Evolutionary conservation across 2,113 vertebrate species (phyloP).

Genomic region (Ceuthmochares aereus): DNA sequence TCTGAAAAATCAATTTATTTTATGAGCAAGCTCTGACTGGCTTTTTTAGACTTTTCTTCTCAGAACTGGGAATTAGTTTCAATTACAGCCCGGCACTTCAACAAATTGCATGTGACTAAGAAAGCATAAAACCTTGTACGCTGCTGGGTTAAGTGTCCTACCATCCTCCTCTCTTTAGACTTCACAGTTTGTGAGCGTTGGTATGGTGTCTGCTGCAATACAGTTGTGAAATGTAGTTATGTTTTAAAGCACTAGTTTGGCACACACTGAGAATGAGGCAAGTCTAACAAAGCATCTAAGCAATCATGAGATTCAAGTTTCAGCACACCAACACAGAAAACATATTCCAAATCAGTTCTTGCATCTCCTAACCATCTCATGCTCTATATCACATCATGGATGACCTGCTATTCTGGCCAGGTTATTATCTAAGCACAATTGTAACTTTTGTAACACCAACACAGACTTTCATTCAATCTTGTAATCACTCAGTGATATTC

Average conservation of each 20-base stretch:
- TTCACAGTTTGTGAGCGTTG: not conserved
- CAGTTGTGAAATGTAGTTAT: not conserved
- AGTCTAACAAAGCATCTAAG: not conserved
- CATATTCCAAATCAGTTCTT: not conserved
- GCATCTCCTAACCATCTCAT: not conserved
- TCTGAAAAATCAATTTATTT: not conserved
- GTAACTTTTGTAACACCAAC: not conserved
- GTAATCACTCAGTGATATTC: not conserved
- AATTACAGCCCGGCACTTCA: constrained; percentile 6
- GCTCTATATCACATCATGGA: too few relatives aligned
- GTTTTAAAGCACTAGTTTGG: not conserved
- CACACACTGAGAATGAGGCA: not conserved
- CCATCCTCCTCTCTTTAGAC: not conserved
- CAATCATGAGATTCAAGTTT: not conserved
- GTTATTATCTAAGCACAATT: not conserved
- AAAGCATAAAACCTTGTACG: not conserved
- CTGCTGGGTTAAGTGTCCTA: not conserved
- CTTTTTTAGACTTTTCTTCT: not conserved
- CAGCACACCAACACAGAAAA: not conserved
- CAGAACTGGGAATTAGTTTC: not conserved
- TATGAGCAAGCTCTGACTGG: not conserved
- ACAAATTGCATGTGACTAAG: not conserved
- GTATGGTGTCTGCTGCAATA: not conserved
- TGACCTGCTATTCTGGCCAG: not conserved
- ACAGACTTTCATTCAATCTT: not conserved